Percentiles rank a stretch among this genome's conserved stretches.
Conservation (phyloP, 2,888 invertebrate genomes). For the Ferrisia virgata region DNA sequence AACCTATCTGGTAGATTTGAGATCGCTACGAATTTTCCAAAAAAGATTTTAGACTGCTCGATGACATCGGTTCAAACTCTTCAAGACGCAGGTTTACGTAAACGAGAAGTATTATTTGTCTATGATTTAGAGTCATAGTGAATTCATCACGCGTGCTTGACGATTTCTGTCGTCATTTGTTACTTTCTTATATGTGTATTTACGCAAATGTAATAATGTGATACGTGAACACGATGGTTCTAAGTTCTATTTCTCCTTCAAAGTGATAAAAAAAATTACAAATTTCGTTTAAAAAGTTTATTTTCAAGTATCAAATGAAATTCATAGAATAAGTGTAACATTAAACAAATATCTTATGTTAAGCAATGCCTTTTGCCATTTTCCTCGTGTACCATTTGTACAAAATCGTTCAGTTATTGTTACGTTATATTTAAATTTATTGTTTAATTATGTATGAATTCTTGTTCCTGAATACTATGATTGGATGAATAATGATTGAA, state of each 20-base stretch:
- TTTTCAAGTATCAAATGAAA: not conserved
- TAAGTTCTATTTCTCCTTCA: not conserved
- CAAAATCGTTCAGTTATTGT: slow-evolving; percentile 1
- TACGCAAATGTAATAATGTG: slow-evolving; percentile 23
- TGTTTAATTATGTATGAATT: slow-evolving; percentile 17
- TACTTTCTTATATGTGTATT: slow-evolving; percentile 19
- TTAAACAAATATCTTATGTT: not conserved
- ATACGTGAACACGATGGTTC: slow-evolving; percentile 4
- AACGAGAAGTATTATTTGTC: slow-evolving; percentile 88
- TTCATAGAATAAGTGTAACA: not conserved
- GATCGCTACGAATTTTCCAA: slow-evolving; percentile 93
- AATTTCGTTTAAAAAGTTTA: not conserved
- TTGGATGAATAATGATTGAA: not conserved
- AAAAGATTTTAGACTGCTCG: slow-evolving; percentile 69
- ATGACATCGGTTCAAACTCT: slow-evolving; percentile 61
- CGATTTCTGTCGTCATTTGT: slow-evolving; percentile 7
- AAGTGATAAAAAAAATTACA: not conserved
- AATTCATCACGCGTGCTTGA: not conserved
- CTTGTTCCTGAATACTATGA: slow-evolving; percentile 24
- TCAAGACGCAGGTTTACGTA: slow-evolving; percentile 75
- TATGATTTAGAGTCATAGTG: slow-evolving; percentile 79
- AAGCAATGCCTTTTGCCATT: slow-evolving; percentile 14
- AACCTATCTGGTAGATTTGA: slow-evolving; percentile 89
- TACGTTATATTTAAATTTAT: not conserved
- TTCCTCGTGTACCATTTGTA: slow-evolving; percentile 10